Evolutionary conservation across 2,888 invertebrate genomes (phyloP).

Genomic region (Lordiphosa fenestrarum): DNA sequence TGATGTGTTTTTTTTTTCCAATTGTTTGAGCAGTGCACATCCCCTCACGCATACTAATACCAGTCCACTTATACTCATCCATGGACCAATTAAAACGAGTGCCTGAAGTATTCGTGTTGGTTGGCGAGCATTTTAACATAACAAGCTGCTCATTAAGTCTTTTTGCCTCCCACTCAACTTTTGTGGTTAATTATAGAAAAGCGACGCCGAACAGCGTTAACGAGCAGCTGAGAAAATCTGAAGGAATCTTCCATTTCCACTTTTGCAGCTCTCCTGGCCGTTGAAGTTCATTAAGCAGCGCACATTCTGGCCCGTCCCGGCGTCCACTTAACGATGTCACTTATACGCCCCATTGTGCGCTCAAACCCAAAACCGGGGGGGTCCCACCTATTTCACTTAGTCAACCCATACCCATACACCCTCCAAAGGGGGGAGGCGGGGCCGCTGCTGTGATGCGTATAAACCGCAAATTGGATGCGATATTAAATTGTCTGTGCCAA

Average conservation of each 20-base stretch:
- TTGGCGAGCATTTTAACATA: constrained; percentile 72
- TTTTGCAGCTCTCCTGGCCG: constrained; percentile 33
- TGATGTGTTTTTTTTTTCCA: too few species aligned
- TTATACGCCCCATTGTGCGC: constrained; percentile 73
- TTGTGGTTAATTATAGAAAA: constrained; percentile 78
- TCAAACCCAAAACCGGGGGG: constrained; percentile 33
- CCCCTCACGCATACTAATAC: not conserved
- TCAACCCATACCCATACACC: constrained; percentile 9
- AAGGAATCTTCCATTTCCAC: constrained; percentile 4
- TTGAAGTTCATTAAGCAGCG: constrained; percentile 77
- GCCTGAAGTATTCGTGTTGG: constrained; percentile 56
- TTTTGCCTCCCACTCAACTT: constrained; percentile 50
- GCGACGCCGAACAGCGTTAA: constrained; percentile 49
- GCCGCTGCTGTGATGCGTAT: constrained; percentile 67
- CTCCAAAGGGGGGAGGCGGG: constrained; percentile 12
- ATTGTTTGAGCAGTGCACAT: not conserved
- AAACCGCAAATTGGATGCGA: constrained; percentile 80
- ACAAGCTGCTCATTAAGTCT: constrained; percentile 74
- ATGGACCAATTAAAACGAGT: constrained; percentile 76
- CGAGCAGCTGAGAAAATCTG: constrained; percentile 33
- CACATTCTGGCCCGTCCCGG: constrained; percentile 36
- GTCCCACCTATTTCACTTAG: too few species aligned
- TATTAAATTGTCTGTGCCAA: constrained; percentile 80
- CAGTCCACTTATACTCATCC: constrained; percentile 57
- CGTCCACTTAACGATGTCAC: constrained; percentile 73